These are phyloP conservation scores for Cassiopea andromeda DNA, from an alignment of 30 jellyfish, hydroid and myxozoan genomes.

Conservation along the genomic window DNA sequence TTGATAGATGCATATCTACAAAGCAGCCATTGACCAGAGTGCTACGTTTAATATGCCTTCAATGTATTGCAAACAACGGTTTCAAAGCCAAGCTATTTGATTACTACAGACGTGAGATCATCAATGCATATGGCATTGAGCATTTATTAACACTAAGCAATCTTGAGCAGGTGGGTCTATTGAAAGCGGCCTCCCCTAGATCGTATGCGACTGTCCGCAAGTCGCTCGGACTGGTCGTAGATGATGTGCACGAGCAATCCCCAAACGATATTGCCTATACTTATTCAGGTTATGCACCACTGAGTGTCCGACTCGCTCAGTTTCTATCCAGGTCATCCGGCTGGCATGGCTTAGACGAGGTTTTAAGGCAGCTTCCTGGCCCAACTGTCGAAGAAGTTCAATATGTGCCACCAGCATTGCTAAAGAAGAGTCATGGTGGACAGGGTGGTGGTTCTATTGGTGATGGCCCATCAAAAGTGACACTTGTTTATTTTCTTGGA, in stretches of 20 bases:
- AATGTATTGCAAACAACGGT: slow-evolving; percentile 92
- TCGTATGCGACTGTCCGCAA: slow-evolving; percentile 84
- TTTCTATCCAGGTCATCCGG: slow-evolving; percentile 88
- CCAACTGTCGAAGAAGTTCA: slow-evolving; percentile 92
- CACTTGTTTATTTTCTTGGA: slow-evolving; percentile 95
- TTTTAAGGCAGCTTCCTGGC: slow-evolving; percentile 89
- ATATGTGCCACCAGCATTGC: slow-evolving; percentile 87
- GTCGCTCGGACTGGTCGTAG: slow-evolving; percentile 88
- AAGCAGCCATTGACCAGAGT: slow-evolving; percentile 86
- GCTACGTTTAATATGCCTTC: slow-evolving; percentile 89
- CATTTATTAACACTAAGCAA: slow-evolving; percentile 86
- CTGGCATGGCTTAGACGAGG: slow-evolving; percentile 97
- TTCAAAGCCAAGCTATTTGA: slow-evolving; percentile 89
- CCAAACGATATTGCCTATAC: slow-evolving; percentile 97
- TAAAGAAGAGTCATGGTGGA: slow-evolving; percentile 83
- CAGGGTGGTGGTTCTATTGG: slow-evolving; percentile 52
- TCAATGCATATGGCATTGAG: slow-evolving; percentile 95
- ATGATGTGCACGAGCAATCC: slow-evolving; percentile 92
- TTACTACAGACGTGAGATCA: slow-evolving; percentile 90
- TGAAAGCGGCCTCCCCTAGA: slow-evolving; percentile 74
- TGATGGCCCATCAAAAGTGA: slow-evolving; percentile 88
- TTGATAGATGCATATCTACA: slow-evolving; percentile 78
- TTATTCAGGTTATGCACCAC: slow-evolving; percentile 98
- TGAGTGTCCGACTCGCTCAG: slow-evolving; percentile 93
- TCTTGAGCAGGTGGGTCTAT: slow-evolving; percentile 87